These are phyloP conservation scores for Brachynemurus nebulosus DNA, from an alignment of 2,888 invertebrate species.

Conservation along the genomic window DNA sequence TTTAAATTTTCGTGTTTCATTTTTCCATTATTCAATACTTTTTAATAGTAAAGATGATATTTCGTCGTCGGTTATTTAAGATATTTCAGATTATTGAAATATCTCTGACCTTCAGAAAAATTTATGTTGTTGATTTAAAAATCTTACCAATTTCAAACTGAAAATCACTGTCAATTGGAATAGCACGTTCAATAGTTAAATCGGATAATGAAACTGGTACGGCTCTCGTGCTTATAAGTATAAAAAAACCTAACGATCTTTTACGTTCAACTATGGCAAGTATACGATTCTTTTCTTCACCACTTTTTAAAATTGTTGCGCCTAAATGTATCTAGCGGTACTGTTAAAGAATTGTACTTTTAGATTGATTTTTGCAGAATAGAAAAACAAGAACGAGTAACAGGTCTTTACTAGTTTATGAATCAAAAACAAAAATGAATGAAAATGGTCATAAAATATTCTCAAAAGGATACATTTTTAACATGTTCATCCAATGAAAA, in stretches of 20 bases:
- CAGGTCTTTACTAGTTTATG: too few species aligned
- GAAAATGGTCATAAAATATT: neutral
- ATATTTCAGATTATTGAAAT: conserved; percentile 15
- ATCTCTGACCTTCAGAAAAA: neutral
- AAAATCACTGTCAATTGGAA: conserved; percentile 68
- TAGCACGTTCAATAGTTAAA: conserved; percentile 63
- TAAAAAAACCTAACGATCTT: conserved; percentile 39
- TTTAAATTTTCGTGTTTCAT: too few species aligned
- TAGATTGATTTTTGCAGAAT: too few species aligned
- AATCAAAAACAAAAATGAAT: conserved; percentile 8
- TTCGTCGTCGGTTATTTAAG: too few species aligned
- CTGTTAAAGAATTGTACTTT: too few species aligned
- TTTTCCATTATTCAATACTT: too few species aligned
- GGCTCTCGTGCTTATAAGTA: conserved; percentile 41
- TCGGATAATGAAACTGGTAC: conserved; percentile 62
- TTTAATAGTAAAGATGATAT: too few species aligned
- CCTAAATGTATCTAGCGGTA: conserved; percentile 28
- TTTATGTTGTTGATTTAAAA: neutral
- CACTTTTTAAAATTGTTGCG: conserved; percentile 27
- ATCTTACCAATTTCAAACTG: conserved; percentile 52
- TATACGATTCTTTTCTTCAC: conserved; percentile 38
- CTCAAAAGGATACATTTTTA: conserved; percentile 39
- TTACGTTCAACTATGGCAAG: conserved; percentile 44
- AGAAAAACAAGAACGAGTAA: too few species aligned
- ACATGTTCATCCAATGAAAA: conserved; percentile 41